A percentile compares a stretch with the other conserved stretches of the same genome.
Evolutionary conservation across 1,140 invertebrate genomes (phyloP).

Genomic region (Drosophila navojoa): DNA sequence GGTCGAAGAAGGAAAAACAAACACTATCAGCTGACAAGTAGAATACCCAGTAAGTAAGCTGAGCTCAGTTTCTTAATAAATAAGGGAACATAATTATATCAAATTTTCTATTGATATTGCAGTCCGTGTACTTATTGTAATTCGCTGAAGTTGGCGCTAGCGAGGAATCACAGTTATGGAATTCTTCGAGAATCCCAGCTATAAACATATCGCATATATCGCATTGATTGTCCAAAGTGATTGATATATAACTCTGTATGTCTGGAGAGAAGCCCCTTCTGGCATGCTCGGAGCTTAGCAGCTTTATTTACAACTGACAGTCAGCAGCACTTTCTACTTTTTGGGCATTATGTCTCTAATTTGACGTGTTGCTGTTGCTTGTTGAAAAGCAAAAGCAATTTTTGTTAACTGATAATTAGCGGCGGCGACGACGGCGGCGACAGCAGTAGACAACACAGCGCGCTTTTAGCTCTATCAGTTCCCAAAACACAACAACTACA

Average conservation of each 20-base stretch:
- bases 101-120: constrained; percentile 6
- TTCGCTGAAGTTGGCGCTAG: constrained; percentile 1
- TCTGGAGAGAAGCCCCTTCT: constrained; percentile 36
- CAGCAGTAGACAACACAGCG: constrained; percentile 36
- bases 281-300: constrained; percentile 32
- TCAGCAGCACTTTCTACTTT: constrained; percentile 37
- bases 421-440: constrained; percentile 5
- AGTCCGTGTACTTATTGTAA: constrained; percentile 14
- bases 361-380: constrained; percentile 26
- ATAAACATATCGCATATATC: constrained; percentile 17
- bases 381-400: constrained; percentile 65
- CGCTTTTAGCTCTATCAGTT: constrained; percentile 42
- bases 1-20: background rate
- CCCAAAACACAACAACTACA: constrained; percentile 24
- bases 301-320: constrained; percentile 44
- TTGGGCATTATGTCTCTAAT: constrained; percentile 43
- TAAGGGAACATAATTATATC: background rate
- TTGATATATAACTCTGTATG: constrained; percentile 25
- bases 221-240: constrained; percentile 30
- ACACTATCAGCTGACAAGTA: background rate
- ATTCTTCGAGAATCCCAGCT: background rate
- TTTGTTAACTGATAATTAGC: constrained; percentile 72
- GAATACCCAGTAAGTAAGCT: constrained; percentile 6
- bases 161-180: background rate
- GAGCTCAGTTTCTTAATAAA: constrained; percentile 1